Evolutionary conservation across 2,797 vertebrate species (phyloP).

Genomic region (Sebastes goodei): DNA sequence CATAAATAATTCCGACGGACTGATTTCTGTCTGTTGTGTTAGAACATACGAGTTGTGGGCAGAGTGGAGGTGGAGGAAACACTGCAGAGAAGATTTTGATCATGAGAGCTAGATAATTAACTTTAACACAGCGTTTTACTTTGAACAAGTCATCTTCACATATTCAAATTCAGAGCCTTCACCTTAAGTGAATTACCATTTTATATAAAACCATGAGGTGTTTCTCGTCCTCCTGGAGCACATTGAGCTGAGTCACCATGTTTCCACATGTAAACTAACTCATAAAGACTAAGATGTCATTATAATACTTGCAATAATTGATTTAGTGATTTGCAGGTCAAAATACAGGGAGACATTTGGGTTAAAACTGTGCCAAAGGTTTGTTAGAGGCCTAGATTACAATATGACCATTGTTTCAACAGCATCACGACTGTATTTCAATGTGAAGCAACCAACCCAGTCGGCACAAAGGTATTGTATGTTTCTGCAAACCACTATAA

Average conservation of each 20-base stretch:
- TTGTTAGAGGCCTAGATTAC: neutral
- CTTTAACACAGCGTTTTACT: neutral
- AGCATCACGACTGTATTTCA: neutral
- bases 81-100: neutral
- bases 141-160: neutral
- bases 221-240: neutral
- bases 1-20: slow-evolving; percentile 27
- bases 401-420: too few relatives aligned
- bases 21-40: slow-evolving; percentile 5
- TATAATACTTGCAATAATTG: neutral
- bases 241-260: neutral
- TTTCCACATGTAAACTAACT: neutral
- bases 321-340: neutral
- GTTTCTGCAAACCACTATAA: too few relatives aligned
- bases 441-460: neutral
- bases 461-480: too few relatives aligned
- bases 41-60: neutral
- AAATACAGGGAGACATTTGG: neutral
- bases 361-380: neutral
- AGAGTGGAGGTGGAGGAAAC: neutral
- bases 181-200: neutral
- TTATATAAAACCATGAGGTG: neutral
- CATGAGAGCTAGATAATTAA: neutral
- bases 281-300: neutral
- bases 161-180: neutral